Evolutionary conservation across 2,888 invertebrate genomes (phyloP), one percentile per base, ranked within the genome.

Genomic region (Mechanitis mazaeus): DNA sequence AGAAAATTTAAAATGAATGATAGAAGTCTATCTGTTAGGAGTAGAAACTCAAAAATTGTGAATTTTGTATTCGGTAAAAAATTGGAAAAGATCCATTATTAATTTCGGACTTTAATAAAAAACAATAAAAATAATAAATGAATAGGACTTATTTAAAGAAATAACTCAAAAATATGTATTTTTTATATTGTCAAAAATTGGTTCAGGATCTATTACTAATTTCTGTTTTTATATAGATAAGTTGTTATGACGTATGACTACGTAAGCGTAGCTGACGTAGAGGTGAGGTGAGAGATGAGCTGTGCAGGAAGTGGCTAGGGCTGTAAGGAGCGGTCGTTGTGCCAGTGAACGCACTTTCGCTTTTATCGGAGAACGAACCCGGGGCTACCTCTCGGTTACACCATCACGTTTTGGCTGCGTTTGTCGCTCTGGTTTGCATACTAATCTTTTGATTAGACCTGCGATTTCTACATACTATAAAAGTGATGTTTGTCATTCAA

Each of bases 361-460:
- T 90, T 87, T 90, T 83, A 81, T 84, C 83, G 89, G 89, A 86
- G 86, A 90, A 85, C 84, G 90, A 90, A 90, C 90, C 87, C 85
- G 79, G 80, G 71, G 80, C 80, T 74, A 81, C 77, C 81, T 84
- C 87, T 85, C 85, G 76, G 84, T 89, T 88, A 86, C 87, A 87
- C 86, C 87, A 87, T 84, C 82, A 78, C 74, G 72, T 84, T 89
- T 88, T 84, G 87, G 84, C 84, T 82, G 77, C 81, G 80, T 78
- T 83, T 78, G 80, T 76, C 72, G 79, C 75, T 68, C 70, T 75
- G 83, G 78, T 72, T 80, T 82, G 89, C 84, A 90, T 89, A 87
- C 85, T 79, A 85, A 88, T 81, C 70, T 68, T 75, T 77, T 77
- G 81, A 81, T 78, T 81, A 83, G 83, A 81, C 78, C 79, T 81